These are phyloP conservation scores for Drosophila gaucha DNA, from an alignment of 2,888 invertebrate species.

Conservation along the genomic window DNA sequence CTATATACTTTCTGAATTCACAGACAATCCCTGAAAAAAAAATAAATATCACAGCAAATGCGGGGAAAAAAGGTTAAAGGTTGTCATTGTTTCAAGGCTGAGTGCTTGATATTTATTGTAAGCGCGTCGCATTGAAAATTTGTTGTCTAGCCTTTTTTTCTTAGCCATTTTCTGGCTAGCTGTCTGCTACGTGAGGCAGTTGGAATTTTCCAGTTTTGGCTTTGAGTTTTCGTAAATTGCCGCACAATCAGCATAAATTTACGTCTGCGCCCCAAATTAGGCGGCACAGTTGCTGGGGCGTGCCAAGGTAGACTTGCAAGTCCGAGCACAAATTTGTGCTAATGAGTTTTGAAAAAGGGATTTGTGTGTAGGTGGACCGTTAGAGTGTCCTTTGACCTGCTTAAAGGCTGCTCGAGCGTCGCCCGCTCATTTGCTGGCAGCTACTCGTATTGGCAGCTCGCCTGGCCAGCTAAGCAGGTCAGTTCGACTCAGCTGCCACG, in stretches of 20 bases:
- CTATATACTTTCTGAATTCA: too few species aligned
- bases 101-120: conserved; percentile 65
- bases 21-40: neutral
- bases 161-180: conserved; percentile 10
- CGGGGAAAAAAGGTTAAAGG: conserved; percentile 45
- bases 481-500: conserved; percentile 28
- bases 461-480: conserved; percentile 64
- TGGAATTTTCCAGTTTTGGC: conserved; percentile 65
- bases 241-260: conserved; percentile 81
- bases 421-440: conserved; percentile 24
- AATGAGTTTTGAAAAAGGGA: conserved; percentile 79
- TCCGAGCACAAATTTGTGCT: conserved; percentile 74
- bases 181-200: conserved; percentile 43
- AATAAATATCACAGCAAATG: conserved; percentile 10
- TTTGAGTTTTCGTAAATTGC: conserved; percentile 74
- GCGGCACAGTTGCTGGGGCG: conserved; percentile 47
- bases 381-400: conserved; percentile 57
- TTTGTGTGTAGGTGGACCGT: conserved; percentile 49
- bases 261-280: conserved; percentile 65
- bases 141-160: conserved; percentile 15
- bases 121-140: conserved; percentile 34
- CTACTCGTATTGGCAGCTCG: conserved; percentile 48
- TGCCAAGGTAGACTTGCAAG: conserved; percentile 46
- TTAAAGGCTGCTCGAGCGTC: conserved; percentile 36
- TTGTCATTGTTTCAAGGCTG: conserved; percentile 69